phyloP scores from a whole-genome alignment of 2,113 vertebrate genomes.

The Pomatorhinus ruficollis region DNA sequence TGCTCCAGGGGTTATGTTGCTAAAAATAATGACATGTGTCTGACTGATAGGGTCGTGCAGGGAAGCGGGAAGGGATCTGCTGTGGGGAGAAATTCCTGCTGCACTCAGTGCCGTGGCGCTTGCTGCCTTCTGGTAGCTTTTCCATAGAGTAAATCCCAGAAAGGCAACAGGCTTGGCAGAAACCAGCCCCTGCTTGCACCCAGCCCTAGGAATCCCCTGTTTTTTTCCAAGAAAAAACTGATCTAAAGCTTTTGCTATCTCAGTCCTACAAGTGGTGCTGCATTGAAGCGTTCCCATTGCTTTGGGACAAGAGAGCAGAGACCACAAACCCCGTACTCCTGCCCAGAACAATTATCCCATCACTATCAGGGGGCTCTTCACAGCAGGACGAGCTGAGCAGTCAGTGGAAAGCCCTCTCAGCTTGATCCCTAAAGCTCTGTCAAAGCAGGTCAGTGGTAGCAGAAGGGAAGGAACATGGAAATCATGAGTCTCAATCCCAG shows the following conservation, averaged over 20 bases:
- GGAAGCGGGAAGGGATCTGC: background rate
- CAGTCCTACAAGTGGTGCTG: background rate
- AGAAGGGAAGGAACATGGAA: background rate
- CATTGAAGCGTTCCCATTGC: background rate
- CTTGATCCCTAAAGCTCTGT: background rate
- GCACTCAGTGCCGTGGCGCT: background rate
- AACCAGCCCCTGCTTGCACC: background rate
- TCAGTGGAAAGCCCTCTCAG: background rate
- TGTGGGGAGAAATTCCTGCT: background rate
- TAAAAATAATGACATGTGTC: conserved; percentile 35
- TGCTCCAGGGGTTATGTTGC: background rate
- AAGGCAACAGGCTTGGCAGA: rapidly evolving
- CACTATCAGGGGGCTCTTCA: background rate
- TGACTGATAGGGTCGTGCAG: background rate
- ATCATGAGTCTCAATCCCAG: background rate
- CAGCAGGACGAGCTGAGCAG: background rate
- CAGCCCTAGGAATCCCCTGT: background rate
- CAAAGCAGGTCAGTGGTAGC: background rate
- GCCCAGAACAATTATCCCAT: background rate
- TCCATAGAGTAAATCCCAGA: background rate
- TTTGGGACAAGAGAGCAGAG: background rate
- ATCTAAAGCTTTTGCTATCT: background rate
- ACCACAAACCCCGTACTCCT: rapidly evolving
- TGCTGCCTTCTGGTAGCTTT: background rate
- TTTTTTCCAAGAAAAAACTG: background rate